Base-by-base conservation (phyloP, 2,888 invertebrate species). In the Drosophila picticornis region DNA sequence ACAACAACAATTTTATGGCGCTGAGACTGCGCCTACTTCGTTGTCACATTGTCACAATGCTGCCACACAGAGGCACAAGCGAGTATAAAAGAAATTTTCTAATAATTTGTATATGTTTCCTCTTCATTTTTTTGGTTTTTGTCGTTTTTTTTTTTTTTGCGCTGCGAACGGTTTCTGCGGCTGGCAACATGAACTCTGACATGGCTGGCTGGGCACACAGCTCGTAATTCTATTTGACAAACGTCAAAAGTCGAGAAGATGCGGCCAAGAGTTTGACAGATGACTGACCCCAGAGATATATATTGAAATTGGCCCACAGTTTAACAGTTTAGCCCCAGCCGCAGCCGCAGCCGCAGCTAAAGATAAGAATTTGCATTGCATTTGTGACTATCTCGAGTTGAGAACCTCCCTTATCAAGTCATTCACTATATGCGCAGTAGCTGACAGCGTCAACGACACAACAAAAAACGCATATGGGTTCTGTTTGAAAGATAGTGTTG, bases 161-260 rank as follows among this genome's bases (percentile, higher is more conserved):
- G 7, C 46, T 46, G 25, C 29, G 79, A 53, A 60, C 66, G 61
- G 69, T 61, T 75, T 74, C 81, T 84, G 90, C 62, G 90, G 80
- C 77, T 75, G 88, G 83, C 88, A 83, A 88, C 83, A 81, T 77
- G 62, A 88, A 83, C 86, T 76, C 68, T 81, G 83, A 80, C 90
- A 87, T 64, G 82, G 67, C 72, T 75, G 71, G 63, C 46, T 72
- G 75, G 72, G 67, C 74, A 40, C 52, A 52, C 40, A 52, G 43
- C 57, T 61, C 75, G 71, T 84, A 77, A 90, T 73, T 87, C 90
- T 79, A 66, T 77, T 88, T 87, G 90, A 83, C 71, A 50, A 69
- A 84, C 76, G 81, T 73, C 65, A 65, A 58, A 65, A 32, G 40
- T 73, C 52, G 64, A 65, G 62, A 53, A 53, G 34, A 53, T 53